Base-by-base conservation (phyloP, 2,888 invertebrate genomes). In the Barypeithes pellucidus region DNA sequence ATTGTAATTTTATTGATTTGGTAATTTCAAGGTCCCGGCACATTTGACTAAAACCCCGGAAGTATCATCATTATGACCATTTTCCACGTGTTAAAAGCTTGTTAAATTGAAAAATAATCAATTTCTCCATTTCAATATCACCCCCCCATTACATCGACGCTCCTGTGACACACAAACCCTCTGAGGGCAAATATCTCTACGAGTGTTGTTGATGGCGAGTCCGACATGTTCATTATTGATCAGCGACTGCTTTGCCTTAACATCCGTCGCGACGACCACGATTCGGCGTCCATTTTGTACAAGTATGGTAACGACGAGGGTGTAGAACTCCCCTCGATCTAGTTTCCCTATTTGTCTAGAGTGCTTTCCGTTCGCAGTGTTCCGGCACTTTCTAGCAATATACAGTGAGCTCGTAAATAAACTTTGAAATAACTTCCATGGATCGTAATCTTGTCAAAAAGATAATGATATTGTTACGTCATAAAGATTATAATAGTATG, bases 161-260 rank as follows among this genome's bases (percentile, higher is more conserved):
- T 47, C 63, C 70, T 70, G 70, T 70, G 65, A 65, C 70, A 67
- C 59, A 67, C 41, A 70, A 63, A 65, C 43, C 70, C 67, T 29
- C 22, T 54, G 52, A 77, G 78, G 78, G 77, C 77, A 80, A 80
- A 80, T 79, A 80, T 80, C 79, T 79, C 78, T 77, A 77, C 76
- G 80, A 80, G 77, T 79, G 79, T 75, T 80, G 80, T 79, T 80
- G 80, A 82, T 81, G 82, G 81, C 81, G 81, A 83, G 82, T 84
- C 81, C 80, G 81, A 81, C 83, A 82, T 84, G 84, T 85, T 84
- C 84, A 84, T 85, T 86, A 86, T 86, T 85, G 85, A 86, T 86
- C 84, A 85, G 82, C 78, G 81, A 78, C 78, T 79, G 81, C 80
- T 81, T 77, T 82, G 83, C 84, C 85, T 84, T 84, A 84, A 83